Evolutionary conservation across 2,888 invertebrate genomes (phyloP).

Genomic region (Lordiphosa fenestrarum): DNA sequence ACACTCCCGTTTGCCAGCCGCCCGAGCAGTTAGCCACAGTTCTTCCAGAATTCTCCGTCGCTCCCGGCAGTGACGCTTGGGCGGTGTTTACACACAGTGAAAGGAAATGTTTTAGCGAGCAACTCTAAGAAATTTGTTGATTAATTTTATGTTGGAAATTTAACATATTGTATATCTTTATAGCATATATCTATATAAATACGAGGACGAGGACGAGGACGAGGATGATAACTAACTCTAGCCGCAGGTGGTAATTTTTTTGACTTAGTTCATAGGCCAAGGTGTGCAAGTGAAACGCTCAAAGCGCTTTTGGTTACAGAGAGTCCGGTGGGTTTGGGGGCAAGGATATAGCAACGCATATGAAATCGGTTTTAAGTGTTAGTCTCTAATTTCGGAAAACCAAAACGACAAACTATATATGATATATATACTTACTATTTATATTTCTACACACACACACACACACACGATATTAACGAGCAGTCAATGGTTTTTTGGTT

Average conservation of each 20-base stretch:
- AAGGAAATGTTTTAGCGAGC: conserved; percentile 33
- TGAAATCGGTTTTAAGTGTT: conserved; percentile 68
- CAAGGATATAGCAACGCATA: conserved; percentile 71
- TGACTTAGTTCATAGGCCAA: conserved; percentile 41
- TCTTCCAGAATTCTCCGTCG: conserved; percentile 3
- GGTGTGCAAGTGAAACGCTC: conserved; percentile 61
- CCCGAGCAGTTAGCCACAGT: not conserved
- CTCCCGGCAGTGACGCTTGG: not conserved
- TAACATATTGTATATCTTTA: conserved; percentile 18
- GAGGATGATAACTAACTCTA: conserved; percentile 28
- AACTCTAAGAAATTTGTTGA: conserved; percentile 66
- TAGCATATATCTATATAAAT: conserved; percentile 22
- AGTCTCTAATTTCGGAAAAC: conserved; percentile 53
- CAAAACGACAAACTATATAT: conserved; percentile 20
- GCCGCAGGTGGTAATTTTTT: conserved; percentile 41
- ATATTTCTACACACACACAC: conserved; percentile 41
- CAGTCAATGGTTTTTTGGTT: conserved; percentile 72
- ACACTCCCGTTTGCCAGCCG: conserved; percentile 7
- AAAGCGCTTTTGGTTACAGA: conserved; percentile 54
- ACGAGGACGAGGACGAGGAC: too few species aligned
- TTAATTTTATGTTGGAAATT: conserved; percentile 66
- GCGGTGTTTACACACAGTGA: conserved; percentile 1
- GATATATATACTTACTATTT: conserved; percentile 54
- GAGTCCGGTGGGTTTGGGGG: conserved; percentile 29
- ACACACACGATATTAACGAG: conserved; percentile 46